Base-by-base conservation (phyloP, 1,140 invertebrate species). In the Phortica variegata region DNA sequence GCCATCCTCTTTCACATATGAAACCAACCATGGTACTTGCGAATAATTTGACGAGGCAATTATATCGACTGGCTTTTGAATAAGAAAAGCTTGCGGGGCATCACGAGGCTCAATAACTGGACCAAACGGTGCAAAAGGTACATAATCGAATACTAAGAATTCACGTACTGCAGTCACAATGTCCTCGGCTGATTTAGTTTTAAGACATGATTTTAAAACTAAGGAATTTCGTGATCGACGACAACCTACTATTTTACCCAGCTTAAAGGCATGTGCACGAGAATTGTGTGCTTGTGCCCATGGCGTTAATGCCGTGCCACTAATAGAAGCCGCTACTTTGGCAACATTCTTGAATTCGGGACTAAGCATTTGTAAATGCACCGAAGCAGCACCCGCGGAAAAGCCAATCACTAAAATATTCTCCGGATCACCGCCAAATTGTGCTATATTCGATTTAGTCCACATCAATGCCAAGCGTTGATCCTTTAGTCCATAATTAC, bases 401-500 rank as follows among this genome's bases (percentile, higher is more conserved):
- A 77, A 77, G 1, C 83, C 82, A 9, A 77, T 76, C 0, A 83
- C 51, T 3, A 82, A 80, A 13, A 84, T 65, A 23, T 77, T 79
- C 34, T 81, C 69, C n/a, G 82, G 79, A 62, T 84, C 77, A 2
- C 83, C 82, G 2, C 81, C 81, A 52, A 84, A 84, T 46, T 73
- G 66, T 46, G 75, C 69, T 44, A 82, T 81, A 59, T 83, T 83
- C 26, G 77, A 77, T 72, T 66, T 76, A 2, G 86, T 69, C 85
- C 85, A 87, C 49, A 80, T 75, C 3, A 86, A 53, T 3, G 84
- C 84, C 40, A 80, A 61, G 0, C 79, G 68, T 63, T 86, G 84
- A 71, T 87, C 86, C 66, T 83, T 83, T n/a, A 87, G 54, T 0
- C 84, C 84, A 34, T 76, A 77, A 68, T 86, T 86, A 2, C 84